A percentile compares a stretch with the other conserved stretches of the same genome.
These are phyloP conservation scores for Harmothoe impar DNA, from an alignment of 2,888 invertebrate species.

Conservation along the genomic window DNA sequence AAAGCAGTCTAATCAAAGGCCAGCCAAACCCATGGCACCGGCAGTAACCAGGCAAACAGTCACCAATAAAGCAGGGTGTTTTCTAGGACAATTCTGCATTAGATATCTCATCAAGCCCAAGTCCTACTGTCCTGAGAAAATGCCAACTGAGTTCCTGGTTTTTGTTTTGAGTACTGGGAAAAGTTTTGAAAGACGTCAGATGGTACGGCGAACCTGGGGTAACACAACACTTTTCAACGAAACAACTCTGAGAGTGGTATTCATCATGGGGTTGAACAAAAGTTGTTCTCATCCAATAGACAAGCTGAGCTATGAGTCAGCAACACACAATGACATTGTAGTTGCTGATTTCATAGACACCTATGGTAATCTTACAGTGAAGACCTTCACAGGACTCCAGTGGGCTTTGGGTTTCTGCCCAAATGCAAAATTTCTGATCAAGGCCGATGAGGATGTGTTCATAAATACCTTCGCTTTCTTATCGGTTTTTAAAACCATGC, in stretches of 20 bases:
- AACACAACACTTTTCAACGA: background rate
- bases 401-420: background rate
- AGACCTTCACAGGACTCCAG: background rate
- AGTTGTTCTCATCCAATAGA: background rate
- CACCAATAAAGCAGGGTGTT: background rate
- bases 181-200: background rate
- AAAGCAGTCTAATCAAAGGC: background rate
- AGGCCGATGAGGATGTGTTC: background rate
- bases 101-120: background rate
- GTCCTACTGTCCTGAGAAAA: background rate
- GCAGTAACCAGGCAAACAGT: background rate
- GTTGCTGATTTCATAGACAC: background rate
- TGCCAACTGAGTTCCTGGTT: background rate
- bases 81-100: background rate
- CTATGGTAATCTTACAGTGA: background rate
- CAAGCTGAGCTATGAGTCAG: background rate
- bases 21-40: background rate
- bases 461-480: background rate
- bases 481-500: background rate
- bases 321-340: background rate
- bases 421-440: background rate
- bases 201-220: background rate
- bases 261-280: background rate
- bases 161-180: background rate
- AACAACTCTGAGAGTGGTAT: background rate